Evolutionary conservation across 2,797 vertebrate species (phyloP), one percentile per base, ranked within the genome.

Genomic region (Ctenochaetus hawaiiensis): DNA sequence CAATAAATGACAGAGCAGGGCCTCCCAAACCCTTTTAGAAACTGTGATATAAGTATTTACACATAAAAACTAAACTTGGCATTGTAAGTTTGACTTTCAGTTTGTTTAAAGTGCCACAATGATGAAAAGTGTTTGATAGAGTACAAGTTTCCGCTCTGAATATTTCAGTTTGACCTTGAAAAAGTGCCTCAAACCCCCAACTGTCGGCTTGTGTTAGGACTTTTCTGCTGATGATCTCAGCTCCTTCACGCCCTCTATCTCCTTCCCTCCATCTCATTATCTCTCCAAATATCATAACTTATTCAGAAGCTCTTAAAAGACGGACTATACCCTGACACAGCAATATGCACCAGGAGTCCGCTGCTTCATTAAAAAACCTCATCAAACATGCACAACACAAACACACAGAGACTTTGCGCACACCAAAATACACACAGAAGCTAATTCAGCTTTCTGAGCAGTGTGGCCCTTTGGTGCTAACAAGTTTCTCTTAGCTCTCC

Each of bases 271-370:
- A 80, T 92, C 91, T 94, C 92, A 93, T 94, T 94, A 94, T 93
- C 91, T 93, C 86, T 91, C 83, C 92, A 94, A 94, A 94, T 94
- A 94, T 92, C 91, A 94, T 94, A 90, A 94, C 84, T 94, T 93
- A 94, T 94, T 94, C 93, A 94, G 82, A 90, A 77, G 88, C 90
- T 82, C 84, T 94, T 93, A 92, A 92, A 94, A 94, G 85, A 87
- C 91, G 82, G 88, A 88, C 86, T 81, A 89, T 86, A 85, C 71
- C 89, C 92, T 93, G 92, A 94, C 91, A 77, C 93, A 93, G 94
- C 92, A 83, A 92, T 89, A 91, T 92, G 68, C 86, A 87, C 72
- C 85, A 80, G 72, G 70, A 91, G 84, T 85, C 82, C 48, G 37
- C 81, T 65, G 71, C 82, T 93, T 94, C 93, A 94, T 94, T 93